Base-by-base conservation (phyloP, 2,888 invertebrate genomes). In the Drosophila birchii region DNA sequence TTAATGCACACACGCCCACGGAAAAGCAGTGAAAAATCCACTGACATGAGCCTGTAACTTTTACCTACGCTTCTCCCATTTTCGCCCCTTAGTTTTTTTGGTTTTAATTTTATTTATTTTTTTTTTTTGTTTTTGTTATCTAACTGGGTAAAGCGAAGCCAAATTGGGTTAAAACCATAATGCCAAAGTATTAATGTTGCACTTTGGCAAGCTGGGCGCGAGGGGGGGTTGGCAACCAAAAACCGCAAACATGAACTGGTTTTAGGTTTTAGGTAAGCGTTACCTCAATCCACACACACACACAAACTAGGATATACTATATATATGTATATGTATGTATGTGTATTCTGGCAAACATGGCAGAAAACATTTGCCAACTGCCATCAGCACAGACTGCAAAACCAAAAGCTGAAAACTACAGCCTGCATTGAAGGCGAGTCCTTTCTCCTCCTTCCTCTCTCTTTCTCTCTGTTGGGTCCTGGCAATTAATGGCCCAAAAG, bases 91-190 rank as follows among this genome's bases (percentile, higher is more conserved):
- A 60, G 43, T n/a, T 43, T 53, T 53, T 18, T 32, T 43, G 23
- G 36, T 45, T 29, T 38, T 29, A 36, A 44, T 29, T 32, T 36
- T 41, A 55, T 41, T 51, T 32, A 9, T 7, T 29, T 7, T 29
- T 9, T 9, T 12, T 34, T 34, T 57, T 41, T 62, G 1, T 56
- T 55, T 62, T 53, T 62, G 26, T 26, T 45, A 38, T 32, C 76
- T 56, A 68, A 58, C 59, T 49, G 49, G 44, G 49, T 60, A 59
- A 70, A 57, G 51, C 55, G 45, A 58, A 61, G 70, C 80, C 56
- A 72, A 81, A 85, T 85, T 86, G 83, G 81, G 86, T 82, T 85
- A 78, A 86, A 80, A 54, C 81, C 68, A 86, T 80, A 86, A 86
- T 74, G 71, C 80, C 75, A 76, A 67, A 63, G 80, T 78, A 80